Evolutionary conservation across 2,113 vertebrate species (phyloP).

Genomic region (Lates calcarifer): DNA sequence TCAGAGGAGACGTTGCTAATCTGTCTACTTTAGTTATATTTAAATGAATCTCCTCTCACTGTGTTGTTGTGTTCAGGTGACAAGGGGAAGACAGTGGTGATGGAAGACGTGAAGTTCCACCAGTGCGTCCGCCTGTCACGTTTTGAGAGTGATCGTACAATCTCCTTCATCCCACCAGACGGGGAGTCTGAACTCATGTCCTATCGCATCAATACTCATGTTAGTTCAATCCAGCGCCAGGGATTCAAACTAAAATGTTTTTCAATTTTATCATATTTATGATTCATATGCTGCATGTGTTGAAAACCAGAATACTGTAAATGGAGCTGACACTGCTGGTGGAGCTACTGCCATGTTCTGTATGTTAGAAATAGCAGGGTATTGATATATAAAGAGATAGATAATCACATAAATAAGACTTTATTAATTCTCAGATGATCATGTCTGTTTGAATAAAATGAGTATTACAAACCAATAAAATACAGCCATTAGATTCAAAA

Average conservation of each 20-base stretch:
- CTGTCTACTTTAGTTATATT: neutral
- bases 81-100: conserved; percentile 91
- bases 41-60: neutral
- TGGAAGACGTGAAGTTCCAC: conserved; percentile 97
- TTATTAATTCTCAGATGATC: neutral
- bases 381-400: neutral
- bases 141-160: conserved; percentile 93
- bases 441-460: neutral
- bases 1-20: neutral
- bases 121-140: conserved; percentile 95
- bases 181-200: conserved; percentile 97
- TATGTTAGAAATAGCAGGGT: neutral
- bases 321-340: neutral
- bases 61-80: conserved; percentile 83
- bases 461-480: neutral
- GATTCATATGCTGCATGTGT: neutral
- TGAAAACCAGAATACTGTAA: neutral
- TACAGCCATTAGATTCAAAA: neutral
- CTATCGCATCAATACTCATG: conserved; percentile 94
- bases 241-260: neutral
- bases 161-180: conserved; percentile 94
- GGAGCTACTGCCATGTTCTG: neutral
- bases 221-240: conserved; percentile 57
- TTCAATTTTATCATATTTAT: no score
- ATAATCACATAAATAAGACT: neutral